Evolutionary conservation across 2,797 vertebrate species (phyloP), one percentile per base, ranked within the genome.

Genomic region (Onychomys arenicola): DNA sequence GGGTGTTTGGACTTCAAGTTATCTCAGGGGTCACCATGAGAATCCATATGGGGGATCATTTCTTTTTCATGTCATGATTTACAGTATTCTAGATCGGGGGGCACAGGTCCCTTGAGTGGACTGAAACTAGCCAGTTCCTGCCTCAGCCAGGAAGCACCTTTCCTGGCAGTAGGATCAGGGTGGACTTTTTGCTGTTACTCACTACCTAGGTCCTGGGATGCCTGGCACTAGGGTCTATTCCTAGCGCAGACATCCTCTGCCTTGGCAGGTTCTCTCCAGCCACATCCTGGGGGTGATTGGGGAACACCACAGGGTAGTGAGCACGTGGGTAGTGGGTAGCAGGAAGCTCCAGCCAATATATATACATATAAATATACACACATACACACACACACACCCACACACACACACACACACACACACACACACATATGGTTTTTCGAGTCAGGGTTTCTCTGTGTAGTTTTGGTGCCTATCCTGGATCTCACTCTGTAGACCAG

Each of bases 141-240:
- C 32, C 37, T 73, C 2, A n/a, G 37, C 9, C 4, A 1, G 21
- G 55, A 87, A 29, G 63, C 6, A 9, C 65, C 21, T 21, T 63
- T 4, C 0, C 19, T 16, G 3, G 34, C 29, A 21, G 1, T 1
- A 13, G 46, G 34, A 32, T 14, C 0, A 49, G 46, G 17, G 14
- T 1, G 29, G 40, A 77, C 10, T 7, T 49, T 73, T 27, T 37
- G n/a, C 49, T 43, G 3, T 21, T 37, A 40, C 55, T 69, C 13
- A 25, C 34, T 5, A 43, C 61, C 16, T 2, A 14, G 57, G 13
- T 19, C 46, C 34, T 67, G 37, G 76, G 9, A 0, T 34, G 34
- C 0, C 0, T 0, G 34, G 12, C 34, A 34, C 52, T 55, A 55
- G 19, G 6, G 13, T 5, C 5, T 1, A 13, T 21, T 37, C 19